Percentiles rank a stretch among this genome's conserved stretches.
phyloP scores from a whole-genome alignment of 2,797 vertebrate species.

The Nasua narica region DNA sequence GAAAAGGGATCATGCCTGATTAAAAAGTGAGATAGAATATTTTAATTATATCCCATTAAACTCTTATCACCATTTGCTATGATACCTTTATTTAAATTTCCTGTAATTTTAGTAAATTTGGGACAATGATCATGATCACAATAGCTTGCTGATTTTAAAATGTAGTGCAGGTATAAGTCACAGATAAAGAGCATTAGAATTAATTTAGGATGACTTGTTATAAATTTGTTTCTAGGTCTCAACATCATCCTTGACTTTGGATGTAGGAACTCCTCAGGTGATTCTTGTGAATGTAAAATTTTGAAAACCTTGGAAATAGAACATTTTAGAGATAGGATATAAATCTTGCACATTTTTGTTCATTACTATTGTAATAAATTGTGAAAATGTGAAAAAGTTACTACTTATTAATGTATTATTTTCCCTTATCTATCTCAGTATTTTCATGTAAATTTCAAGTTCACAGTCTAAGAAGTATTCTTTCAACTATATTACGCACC shows the following conservation, averaged over 20 bases:
- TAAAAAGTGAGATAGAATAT: not conserved
- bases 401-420: not conserved
- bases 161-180: not conserved
- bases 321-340: not conserved
- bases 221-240: not conserved
- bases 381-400: not conserved
- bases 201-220: not conserved
- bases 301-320: not conserved
- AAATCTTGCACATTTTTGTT: not conserved
- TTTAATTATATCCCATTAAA: not conserved
- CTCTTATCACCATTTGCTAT: not conserved
- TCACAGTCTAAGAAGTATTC: not conserved
- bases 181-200: not conserved
- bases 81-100: not conserved
- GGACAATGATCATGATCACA: not conserved
- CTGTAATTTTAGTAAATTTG: not conserved
- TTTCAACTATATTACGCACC: not conserved
- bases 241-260: not conserved
- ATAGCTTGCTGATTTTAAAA: not conserved
- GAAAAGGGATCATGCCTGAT: not conserved
- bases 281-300: not conserved
- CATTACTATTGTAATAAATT: not conserved
- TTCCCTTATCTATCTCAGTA: not conserved
- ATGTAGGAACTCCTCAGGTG: not conserved
- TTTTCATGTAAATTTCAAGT: not conserved